phyloP scores from a whole-genome alignment of 2,888 invertebrate species.

The Drosophila birchii region DNA sequence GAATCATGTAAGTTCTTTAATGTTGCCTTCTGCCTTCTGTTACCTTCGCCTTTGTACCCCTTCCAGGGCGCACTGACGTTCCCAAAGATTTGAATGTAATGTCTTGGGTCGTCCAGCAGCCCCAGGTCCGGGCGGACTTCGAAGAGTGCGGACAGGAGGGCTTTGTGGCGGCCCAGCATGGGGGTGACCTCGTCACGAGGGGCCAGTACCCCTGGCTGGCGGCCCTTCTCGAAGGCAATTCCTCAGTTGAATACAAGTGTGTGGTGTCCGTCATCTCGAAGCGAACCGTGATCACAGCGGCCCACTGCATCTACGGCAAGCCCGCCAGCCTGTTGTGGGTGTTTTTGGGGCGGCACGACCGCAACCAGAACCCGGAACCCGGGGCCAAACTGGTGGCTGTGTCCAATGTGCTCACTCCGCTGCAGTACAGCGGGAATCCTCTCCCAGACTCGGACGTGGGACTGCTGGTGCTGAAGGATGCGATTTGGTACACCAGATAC shows the following conservation, averaged over 20 bases:
- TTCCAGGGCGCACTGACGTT: slow-evolving; percentile 37
- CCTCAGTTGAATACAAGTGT: slow-evolving; percentile 70
- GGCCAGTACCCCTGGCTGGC: slow-evolving; percentile 29
- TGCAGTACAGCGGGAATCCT: slow-evolving; percentile 80
- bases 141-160: slow-evolving; percentile 72
- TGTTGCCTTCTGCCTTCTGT: not conserved
- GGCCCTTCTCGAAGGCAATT: slow-evolving; percentile 18
- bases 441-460: slow-evolving; percentile 63
- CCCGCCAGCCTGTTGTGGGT: slow-evolving; percentile 52
- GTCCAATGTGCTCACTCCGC: slow-evolving; percentile 78
- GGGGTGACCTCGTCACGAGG: slow-evolving; percentile 53
- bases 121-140: not conserved
- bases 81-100: not conserved
- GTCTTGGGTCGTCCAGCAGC: not conserved
- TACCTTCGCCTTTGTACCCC: too few species aligned
- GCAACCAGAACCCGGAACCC: slow-evolving; percentile 61
- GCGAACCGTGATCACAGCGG: slow-evolving; percentile 80
- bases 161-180: slow-evolving; percentile 54
- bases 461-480: slow-evolving; percentile 45
- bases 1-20: not conserved
- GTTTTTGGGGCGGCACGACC: slow-evolving; percentile 83
- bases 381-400: slow-evolving; percentile 69
- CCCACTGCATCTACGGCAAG: slow-evolving; percentile 81
- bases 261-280: slow-evolving; percentile 70
- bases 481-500: slow-evolving; percentile 46